Evolutionary conservation across 2,113 vertebrate genomes (phyloP), one percentile per base, ranked within the genome.

Genomic region (Hemibagrus wyckioides): DNA sequence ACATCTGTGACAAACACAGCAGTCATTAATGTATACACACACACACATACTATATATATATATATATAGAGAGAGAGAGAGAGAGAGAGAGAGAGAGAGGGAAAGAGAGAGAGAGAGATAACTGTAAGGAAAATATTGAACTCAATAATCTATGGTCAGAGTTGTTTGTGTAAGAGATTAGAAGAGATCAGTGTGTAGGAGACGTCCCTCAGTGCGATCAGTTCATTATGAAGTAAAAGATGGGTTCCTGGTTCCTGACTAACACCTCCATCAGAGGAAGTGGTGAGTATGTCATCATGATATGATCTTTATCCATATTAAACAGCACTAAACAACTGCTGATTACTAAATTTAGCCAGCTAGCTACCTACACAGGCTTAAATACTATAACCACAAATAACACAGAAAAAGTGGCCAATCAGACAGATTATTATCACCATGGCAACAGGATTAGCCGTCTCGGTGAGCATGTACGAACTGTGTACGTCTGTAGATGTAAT

Each of bases 251-350:
- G 28, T 52, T 30, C n/a, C 48, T 82, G 33, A 41, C 4, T 36
- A 28, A 13, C 21, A 6, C 2, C 23, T 93, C 76, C 89, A 87
- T 89, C 41, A 80, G 61, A 61, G 23, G 36, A 63, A 41, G 54
- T 81, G 30, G 23, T 57, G 33, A 15, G 23, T 57, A 19, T 59
- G 33, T 15, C 36, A 28, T 44, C 10, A 1, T 44, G 23, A 39
- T 6, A 2, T 14, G 9, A 13, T 23, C 30, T 52, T 79, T 54
- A 44, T n/a, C 23, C 50, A 87, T 82, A 88, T 75, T 25, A 44
- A 5, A 3, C 4, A n/a, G 7, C 4, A 1, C 25, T 75, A 41
- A 44, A 48, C 48, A 23, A 25, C 2, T 79, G 91, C 91, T 91
- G 61, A 88, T 77, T 36, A 48, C 41, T 6, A 30, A 1, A 19